Base-by-base conservation (phyloP, 2,888 invertebrate genomes). In the Agriotes lineatus region DNA sequence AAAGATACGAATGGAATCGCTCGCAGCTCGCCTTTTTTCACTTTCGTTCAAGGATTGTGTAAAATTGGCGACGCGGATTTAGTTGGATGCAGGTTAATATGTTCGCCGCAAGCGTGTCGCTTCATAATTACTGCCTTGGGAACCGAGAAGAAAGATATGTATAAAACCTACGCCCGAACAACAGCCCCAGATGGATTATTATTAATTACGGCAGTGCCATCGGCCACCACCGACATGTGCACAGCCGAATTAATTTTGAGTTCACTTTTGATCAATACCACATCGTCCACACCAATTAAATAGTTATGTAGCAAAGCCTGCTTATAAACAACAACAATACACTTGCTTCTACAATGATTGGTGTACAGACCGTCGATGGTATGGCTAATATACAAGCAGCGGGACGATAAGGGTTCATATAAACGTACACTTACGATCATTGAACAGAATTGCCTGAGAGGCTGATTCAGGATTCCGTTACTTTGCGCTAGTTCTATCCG, bases 1-100 rank as follows among this genome's bases (percentile, higher is more conserved):
- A 69, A 64, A 68, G 68, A 56, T 62, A 57, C 63, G 48, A 58
- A 62, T 63, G 48, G 39, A 68, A 68, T 30, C 50, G 63, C 50
- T 45, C 63, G 57, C 44, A 22, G 37, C 37, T 39, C 44, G 52
- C 35, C 56, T 60, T 54, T 67, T 25, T 60, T 25, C 59, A 45
- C 30, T 42, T 52, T 54, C 20, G 19, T 56, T 44, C 9, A 48
- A 48, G 44, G 22, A 60, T 20, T 20, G 18, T 42, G 30, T 20
- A 60, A 48, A 45, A 44, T 12, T 45, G 25, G 2, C 22, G 58
- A 14, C 6, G 56, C 7, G 35, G 18, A 37, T 37, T 19, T 19
- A 20, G 4, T 58, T 16, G 25, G 59, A 18, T 45, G 33, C 9
- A 5, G 48, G n/a, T 60, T 60, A 22, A 48, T 33, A 48, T 45